These are phyloP conservation scores for Erebia epiphron DNA, from an alignment of 2,888 invertebrate species.

Conservation along the genomic window DNA sequence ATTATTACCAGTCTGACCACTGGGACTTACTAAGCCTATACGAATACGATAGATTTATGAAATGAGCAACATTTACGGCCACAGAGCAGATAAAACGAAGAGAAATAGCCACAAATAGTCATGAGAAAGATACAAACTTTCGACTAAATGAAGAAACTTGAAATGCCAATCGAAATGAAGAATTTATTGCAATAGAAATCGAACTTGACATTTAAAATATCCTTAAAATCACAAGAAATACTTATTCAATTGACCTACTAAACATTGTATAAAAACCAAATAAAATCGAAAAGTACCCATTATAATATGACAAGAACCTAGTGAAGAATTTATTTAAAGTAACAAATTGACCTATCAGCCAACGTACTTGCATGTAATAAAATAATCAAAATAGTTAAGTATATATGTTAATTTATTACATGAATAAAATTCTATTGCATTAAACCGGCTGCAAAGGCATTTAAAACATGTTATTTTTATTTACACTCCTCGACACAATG, in stretches of 20 bases:
- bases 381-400: background rate
- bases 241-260: background rate
- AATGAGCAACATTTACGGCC: too few relatives aligned
- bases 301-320: background rate
- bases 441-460: background rate
- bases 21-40: too few relatives aligned
- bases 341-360: background rate
- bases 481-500: background rate
- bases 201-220: too few relatives aligned
- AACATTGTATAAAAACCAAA: background rate
- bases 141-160: background rate
- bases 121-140: background rate
- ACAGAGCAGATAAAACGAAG: slow-evolving; percentile 2
- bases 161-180: background rate
- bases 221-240: background rate
- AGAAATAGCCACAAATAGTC: background rate
- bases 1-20: too few relatives aligned
- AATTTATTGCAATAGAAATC: too few relatives aligned
- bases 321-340: background rate
- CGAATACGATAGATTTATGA: too few relatives aligned
- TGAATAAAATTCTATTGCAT: background rate
- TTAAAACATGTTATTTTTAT: background rate
- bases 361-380: background rate
- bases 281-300: background rate
- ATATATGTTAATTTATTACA: slow-evolving; percentile 1